phyloP scores from a whole-genome alignment of 2,113 vertebrate genomes.

The Trematocara unimaculatum region DNA sequence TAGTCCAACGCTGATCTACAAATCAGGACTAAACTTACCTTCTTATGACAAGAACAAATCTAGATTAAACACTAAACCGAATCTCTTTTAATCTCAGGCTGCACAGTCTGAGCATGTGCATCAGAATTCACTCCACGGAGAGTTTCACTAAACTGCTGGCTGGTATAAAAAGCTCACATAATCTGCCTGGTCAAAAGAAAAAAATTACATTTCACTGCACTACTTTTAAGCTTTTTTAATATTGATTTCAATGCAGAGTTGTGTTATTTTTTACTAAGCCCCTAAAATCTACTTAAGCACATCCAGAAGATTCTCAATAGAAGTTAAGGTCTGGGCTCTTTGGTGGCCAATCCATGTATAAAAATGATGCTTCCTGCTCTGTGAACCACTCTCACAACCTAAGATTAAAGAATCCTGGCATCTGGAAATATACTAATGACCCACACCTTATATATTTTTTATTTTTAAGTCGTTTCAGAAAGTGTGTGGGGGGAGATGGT shows the following conservation, averaged over 20 bases:
- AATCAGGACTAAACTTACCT: not conserved
- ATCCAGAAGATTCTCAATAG: not conserved
- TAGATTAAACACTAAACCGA: not conserved
- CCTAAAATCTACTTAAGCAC: not conserved
- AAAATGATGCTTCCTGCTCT: not conserved
- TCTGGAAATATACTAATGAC: not conserved
- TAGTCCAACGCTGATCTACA: not conserved
- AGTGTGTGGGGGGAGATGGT: not conserved
- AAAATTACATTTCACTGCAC: not conserved
- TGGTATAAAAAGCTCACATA: not conserved
- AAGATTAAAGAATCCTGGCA: not conserved
- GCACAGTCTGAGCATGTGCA: not conserved
- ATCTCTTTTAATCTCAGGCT: not conserved
- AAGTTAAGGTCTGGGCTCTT: not conserved
- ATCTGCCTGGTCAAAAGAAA: not conserved
- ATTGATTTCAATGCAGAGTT: not conserved
- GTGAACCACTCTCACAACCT: not conserved
- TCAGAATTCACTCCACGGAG: not conserved
- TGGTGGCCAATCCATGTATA: not conserved
- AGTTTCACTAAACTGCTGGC: not conserved
- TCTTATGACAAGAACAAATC: not conserved
- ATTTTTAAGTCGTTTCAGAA: not conserved
- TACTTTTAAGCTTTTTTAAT: not conserved
- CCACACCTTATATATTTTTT: accelerated
- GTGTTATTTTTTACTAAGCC: not conserved